Conservation (phyloP, 2,797 vertebrate species). For the Scarus forsteni region DNA sequence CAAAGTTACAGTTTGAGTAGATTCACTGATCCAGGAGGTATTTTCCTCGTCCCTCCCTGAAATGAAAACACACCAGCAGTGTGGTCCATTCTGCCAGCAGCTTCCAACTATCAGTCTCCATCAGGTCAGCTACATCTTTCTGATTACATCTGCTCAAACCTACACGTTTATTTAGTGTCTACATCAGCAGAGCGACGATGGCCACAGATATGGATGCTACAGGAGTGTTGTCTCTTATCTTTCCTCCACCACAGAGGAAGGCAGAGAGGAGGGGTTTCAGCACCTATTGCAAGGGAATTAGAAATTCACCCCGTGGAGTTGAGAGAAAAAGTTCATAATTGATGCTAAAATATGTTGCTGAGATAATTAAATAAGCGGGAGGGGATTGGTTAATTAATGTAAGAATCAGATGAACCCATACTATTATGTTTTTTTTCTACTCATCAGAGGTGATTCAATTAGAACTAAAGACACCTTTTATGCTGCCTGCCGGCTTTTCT, state of each 20-base stretch:
- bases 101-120: constrained; percentile 63
- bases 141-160: constrained; percentile 82
- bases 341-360: constrained; percentile 55
- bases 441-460: constrained; percentile 67
- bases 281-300: constrained; percentile 38
- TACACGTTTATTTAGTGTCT: constrained; percentile 78
- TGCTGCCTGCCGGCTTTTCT: constrained; percentile 51
- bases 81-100: constrained; percentile 50
- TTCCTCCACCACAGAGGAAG: constrained; percentile 38
- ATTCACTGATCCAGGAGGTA: constrained; percentile 17
- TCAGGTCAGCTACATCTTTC: constrained; percentile 75
- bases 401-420: constrained; percentile 54
- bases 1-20: neutral
- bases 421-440: constrained; percentile 28
- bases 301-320: constrained; percentile 42
- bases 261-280: constrained; percentile 20
- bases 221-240: constrained; percentile 68
- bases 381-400: constrained; percentile 63
- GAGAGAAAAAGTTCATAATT: constrained; percentile 44
- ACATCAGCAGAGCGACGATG: constrained; percentile 76
- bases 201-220: constrained; percentile 70
- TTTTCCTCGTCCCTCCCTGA: constrained; percentile 28
- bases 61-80: constrained; percentile 45
- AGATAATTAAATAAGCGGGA: constrained; percentile 57
- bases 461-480: constrained; percentile 56